phyloP scores from a whole-genome alignment of 1,140 invertebrate genomes.

The Anagrus nilaparvatae region DNA sequence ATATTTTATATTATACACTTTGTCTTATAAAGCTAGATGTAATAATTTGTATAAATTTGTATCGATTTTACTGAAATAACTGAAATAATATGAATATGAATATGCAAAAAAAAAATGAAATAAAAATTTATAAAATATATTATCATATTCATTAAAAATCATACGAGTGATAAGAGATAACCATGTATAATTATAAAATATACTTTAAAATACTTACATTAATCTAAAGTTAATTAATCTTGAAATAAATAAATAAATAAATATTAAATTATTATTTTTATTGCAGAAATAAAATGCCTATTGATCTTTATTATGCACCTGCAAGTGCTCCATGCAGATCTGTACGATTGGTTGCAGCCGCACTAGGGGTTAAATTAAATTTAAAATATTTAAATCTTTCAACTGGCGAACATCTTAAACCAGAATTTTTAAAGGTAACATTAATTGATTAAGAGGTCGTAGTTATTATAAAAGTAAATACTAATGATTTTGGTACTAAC shows the following conservation, averaged over 20 bases:
- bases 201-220: constrained; percentile 57
- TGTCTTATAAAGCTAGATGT: no score
- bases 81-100: no score
- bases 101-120: no score
- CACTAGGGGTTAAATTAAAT: constrained; percentile 62
- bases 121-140: no score
- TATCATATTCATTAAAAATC: neutral
- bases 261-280: constrained; percentile 64
- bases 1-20: no score
- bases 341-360: constrained; percentile 56
- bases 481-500: neutral
- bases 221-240: constrained; percentile 59
- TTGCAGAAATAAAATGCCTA: constrained; percentile 52
- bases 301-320: constrained; percentile 56
- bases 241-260: constrained; percentile 55
- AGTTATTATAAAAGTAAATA: neutral
- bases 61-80: no score
- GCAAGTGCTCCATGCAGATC: constrained; percentile 61
- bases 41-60: no score
- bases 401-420: constrained; percentile 56
- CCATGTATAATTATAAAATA: constrained; percentile 54
- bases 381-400: constrained; percentile 56
- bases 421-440: constrained; percentile 49
- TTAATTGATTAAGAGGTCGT: constrained; percentile 9
- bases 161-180: constrained; percentile 17